A percentile compares a stretch with the other conserved stretches of the same genome.
Conservation (phyloP, 1,140 invertebrate genomes). For the Adoxophyes honmai region DNA sequence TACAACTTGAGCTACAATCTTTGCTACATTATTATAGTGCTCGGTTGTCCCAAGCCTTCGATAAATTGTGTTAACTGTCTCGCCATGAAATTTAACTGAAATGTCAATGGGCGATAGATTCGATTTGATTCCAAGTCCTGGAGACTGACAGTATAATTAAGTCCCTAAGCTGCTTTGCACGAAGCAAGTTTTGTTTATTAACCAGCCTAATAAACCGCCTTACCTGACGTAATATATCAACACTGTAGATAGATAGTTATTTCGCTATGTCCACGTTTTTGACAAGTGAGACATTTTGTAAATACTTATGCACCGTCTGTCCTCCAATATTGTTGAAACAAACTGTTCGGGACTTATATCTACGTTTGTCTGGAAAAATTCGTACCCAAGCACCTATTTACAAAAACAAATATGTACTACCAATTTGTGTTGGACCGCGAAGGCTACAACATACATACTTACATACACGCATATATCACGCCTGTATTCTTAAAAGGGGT, state of each 20-base stretch:
- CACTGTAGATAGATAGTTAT: constrained; percentile 48
- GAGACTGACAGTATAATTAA: constrained; percentile 49
- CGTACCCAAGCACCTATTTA: too few relatives aligned
- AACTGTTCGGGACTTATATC: too few relatives aligned
- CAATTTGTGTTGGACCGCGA: too few relatives aligned
- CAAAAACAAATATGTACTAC: too few relatives aligned
- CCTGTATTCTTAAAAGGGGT: too few relatives aligned
- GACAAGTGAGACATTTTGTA: constrained; percentile 24
- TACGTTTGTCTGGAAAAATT: too few relatives aligned
- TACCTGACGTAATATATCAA: constrained; percentile 54
- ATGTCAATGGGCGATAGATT: constrained; percentile 41
- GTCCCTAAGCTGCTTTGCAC: constrained; percentile 35
- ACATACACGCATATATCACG: too few relatives aligned
- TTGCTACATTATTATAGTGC: too few relatives aligned
- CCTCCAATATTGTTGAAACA: too few relatives aligned
- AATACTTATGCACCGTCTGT: too few relatives aligned
- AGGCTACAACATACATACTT: too few relatives aligned
- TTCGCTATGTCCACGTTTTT: constrained; percentile 39
- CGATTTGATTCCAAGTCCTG: constrained; percentile 37
- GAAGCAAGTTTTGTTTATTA: constrained; percentile 47
- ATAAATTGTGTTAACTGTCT: constrained; percentile 5
- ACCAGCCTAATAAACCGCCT: constrained; percentile 39
- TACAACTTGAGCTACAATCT: not conserved
- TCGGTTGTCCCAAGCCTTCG: not conserved
- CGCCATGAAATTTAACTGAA: constrained; percentile 25